A percentile compares a stretch with the other conserved stretches of the same genome.
These are phyloP conservation scores for Yponomeuta plumbellus DNA, from an alignment of 2,888 invertebrate genomes.

Conservation along the genomic window DNA sequence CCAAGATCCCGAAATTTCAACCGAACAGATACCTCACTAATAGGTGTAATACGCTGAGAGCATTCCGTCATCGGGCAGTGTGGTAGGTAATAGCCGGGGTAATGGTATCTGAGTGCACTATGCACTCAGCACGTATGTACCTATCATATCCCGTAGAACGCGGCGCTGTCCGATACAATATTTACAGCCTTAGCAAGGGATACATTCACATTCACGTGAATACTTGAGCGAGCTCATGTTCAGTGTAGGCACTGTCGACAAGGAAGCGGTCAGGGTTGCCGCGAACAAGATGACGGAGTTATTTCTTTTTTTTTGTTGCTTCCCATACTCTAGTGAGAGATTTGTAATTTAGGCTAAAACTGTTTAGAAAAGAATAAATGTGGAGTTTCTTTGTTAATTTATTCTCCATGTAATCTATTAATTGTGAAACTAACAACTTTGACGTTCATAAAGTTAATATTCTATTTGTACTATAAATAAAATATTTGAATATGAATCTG, in stretches of 20 bases:
- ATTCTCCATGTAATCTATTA: too few species aligned
- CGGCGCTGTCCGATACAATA: not conserved
- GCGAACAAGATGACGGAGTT: not conserved
- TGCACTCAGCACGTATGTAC: not conserved
- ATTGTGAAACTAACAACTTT: too few species aligned
- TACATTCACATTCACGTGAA: not conserved
- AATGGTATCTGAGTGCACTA: conserved; percentile 3
- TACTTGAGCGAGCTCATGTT: not conserved
- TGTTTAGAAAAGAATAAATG: too few species aligned
- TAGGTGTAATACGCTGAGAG: not conserved
- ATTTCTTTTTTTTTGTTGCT: not conserved
- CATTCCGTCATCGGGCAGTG: not conserved
- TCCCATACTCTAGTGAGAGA: too few species aligned
- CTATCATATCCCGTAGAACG: conserved; percentile 2
- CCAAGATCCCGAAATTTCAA: not conserved
- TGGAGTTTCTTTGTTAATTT: too few species aligned
- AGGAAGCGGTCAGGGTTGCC: not conserved
- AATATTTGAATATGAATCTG: too few species aligned
- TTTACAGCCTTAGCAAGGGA: not conserved
- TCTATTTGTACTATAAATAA: too few species aligned
- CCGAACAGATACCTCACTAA: not conserved
- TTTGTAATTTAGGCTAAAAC: too few species aligned
- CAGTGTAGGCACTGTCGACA: not conserved
- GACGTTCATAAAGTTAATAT: too few species aligned
- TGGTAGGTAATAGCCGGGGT: not conserved